Base-by-base conservation (phyloP, 2,888 invertebrate genomes). In the Limenitis camilla region DNA sequence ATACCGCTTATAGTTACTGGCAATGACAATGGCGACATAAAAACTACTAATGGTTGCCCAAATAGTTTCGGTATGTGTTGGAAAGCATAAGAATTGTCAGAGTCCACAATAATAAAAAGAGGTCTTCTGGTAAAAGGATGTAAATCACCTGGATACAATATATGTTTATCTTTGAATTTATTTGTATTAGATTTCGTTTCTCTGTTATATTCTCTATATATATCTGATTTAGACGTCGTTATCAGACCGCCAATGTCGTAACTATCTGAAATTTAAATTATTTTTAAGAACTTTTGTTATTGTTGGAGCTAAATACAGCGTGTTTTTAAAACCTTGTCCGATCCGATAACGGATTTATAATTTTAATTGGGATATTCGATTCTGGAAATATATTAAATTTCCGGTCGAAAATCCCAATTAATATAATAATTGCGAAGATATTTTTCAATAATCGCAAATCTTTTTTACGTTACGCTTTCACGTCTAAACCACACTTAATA, bases 91-190 rank as follows among this genome's bases (percentile, higher is more conserved):
- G 96, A 96, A 87, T 97, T 98, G 86, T 97, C 96, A 61, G 97
- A 97, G 80, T 98, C 98, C 63, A 98, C 93, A 61, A 98, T 94
- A 55, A 98, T 90, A 85, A 98, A 96, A 58, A 98, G 89, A 32
- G 98, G 98, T 70, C 95, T 93, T 65, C 98, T 90, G 11, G 96
- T 96, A 86, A 95, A 98, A 1, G 97, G 95, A 77, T 94, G 94
- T 58, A 98, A 84, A 81, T 98, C 98, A 56, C 96, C 97, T 31
- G 98, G 98, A 78, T 97, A 96, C 61, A 98, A 89, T 76, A 94
- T 93, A 74, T 93, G 92, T 41, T 90, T 90, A 71, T 94, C 93
- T 74, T 92, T 94, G 59, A 59, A 52, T 43, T 71, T 75, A 32
- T 39, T 41, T 7, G 40, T 38, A 10, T 44, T 33, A 3, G 52